These are phyloP conservation scores for Pantherophis alleghaniensis DNA, from an alignment of 2,797 vertebrate genomes.

Conservation along the genomic window DNA sequence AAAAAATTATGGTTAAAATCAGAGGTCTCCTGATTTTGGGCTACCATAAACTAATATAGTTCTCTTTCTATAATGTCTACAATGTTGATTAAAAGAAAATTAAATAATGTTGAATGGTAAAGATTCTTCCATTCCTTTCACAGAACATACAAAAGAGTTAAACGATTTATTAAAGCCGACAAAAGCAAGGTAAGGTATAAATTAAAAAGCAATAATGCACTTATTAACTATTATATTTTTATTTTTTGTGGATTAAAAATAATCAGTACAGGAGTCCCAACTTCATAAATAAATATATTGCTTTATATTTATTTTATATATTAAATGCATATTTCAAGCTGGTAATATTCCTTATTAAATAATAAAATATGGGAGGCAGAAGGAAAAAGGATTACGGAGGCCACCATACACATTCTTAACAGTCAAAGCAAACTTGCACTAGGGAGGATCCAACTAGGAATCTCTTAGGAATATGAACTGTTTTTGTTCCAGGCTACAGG, in stretches of 20 bases:
- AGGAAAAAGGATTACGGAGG: background rate
- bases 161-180: slow-evolving; percentile 75
- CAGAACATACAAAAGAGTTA: slow-evolving; percentile 82
- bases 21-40: background rate
- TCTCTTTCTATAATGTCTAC: background rate
- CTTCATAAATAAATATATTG: background rate
- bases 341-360: background rate
- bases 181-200: slow-evolving; percentile 77
- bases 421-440: background rate
- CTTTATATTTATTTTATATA: background rate
- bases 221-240: background rate
- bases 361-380: background rate
- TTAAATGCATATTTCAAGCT: background rate
- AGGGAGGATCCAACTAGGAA: background rate
- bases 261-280: background rate
- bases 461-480: background rate
- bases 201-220: background rate
- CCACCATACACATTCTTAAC: background rate
- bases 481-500: background rate
- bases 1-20: background rate
- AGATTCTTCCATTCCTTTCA: slow-evolving; percentile 38
- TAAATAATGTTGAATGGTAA: background rate
- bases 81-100: background rate
- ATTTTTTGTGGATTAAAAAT: background rate
- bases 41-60: background rate